These are phyloP conservation scores for Ditylenchus weischeri DNA, from an alignment of 2,888 invertebrate species.

Conservation along the genomic window DNA sequence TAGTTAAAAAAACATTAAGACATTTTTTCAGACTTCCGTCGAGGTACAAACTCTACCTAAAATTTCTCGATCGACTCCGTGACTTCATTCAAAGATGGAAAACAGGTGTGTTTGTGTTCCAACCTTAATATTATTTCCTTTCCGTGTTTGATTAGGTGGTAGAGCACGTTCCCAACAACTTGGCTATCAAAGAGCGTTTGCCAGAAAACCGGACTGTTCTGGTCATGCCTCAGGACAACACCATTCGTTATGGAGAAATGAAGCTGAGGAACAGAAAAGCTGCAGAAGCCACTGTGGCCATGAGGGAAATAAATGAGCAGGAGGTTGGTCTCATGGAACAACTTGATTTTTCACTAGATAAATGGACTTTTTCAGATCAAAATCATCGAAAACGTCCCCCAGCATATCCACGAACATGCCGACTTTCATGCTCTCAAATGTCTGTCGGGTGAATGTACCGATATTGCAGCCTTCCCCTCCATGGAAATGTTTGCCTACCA, in stretches of 20 bases:
- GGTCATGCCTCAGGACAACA: slow-evolving; percentile 38
- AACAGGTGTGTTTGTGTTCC: slow-evolving; percentile 19
- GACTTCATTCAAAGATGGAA: slow-evolving; percentile 26
- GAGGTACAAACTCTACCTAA: slow-evolving; percentile 31
- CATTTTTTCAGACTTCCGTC: slow-evolving; percentile 20
- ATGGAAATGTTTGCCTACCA: slow-evolving; percentile 32
- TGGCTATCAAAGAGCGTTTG: slow-evolving; percentile 27
- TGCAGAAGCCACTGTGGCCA: slow-evolving; percentile 12
- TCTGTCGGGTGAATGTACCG: slow-evolving; percentile 15
- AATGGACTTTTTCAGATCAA: slow-evolving; percentile 11
- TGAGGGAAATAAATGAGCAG: slow-evolving; percentile 15
- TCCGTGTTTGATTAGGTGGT: slow-evolving; percentile 12
- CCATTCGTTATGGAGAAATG: slow-evolving; percentile 38
- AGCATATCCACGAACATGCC: slow-evolving; percentile 17
- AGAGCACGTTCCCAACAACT: slow-evolving; percentile 21
- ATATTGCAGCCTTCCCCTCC: slow-evolving; percentile 19
- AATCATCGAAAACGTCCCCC: slow-evolving; percentile 23
- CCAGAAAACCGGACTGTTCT: slow-evolving; percentile 34
- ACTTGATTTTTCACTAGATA: not conserved
- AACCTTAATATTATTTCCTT: too few species aligned
- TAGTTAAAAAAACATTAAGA: not conserved
- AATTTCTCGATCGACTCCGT: slow-evolving; percentile 18
- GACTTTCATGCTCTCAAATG: slow-evolving; percentile 19
- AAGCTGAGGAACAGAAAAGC: slow-evolving; percentile 23
- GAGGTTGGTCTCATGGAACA: slow-evolving; percentile 4